Evolutionary conservation across 2,113 vertebrate genomes (phyloP), one percentile per base, ranked within the genome.

Genomic region (Gallinago media): DNA sequence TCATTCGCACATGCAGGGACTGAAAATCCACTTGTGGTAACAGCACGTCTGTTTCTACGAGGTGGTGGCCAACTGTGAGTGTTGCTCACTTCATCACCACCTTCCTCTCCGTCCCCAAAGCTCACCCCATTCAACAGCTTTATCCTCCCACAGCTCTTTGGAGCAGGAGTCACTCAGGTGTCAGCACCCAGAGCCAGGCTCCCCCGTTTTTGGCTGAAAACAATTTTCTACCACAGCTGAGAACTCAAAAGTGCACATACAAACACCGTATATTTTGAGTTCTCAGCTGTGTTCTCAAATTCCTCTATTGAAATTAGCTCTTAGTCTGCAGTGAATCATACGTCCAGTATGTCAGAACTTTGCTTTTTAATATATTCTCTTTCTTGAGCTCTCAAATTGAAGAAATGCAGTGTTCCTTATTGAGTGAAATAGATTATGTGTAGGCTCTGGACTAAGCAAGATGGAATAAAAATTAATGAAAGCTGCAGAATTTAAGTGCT

Each of bases 41-140:
- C 91, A 89, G 91, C 93, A 89, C 73, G 95, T 96, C 95, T 96
- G 95, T 96, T 96, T 55, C 86, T 8, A 40, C 8, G 36, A 96
- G 96, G 94, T 95, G 95, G 93, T 94, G 95, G 94, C 95, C 92
- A 96, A 96, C 96, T 97, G 93, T 0, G 68, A 96, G 79, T 34
- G 86, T 44, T 96, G 96, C 95, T 97, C 95, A 95, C 93, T 97
- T 96, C 91, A 89, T 92, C 92, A 96, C 65, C 93, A 96, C 95
- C 94, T 89, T 95, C 91, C 65, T 29, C 27, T 81, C 65, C 82
- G 49, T 42, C 75, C 75, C 68, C 72, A 90, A 3, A 70, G 72
- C 88, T 92, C 82, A 73, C 22, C 55, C 79, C 55, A 8, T 32
- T 34, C 55, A 20, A 18, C 7, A 32, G 46, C 76, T 83, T 16